phyloP scores from a whole-genome alignment of 2,113 vertebrate species.

The Pollachius pollachius region DNA sequence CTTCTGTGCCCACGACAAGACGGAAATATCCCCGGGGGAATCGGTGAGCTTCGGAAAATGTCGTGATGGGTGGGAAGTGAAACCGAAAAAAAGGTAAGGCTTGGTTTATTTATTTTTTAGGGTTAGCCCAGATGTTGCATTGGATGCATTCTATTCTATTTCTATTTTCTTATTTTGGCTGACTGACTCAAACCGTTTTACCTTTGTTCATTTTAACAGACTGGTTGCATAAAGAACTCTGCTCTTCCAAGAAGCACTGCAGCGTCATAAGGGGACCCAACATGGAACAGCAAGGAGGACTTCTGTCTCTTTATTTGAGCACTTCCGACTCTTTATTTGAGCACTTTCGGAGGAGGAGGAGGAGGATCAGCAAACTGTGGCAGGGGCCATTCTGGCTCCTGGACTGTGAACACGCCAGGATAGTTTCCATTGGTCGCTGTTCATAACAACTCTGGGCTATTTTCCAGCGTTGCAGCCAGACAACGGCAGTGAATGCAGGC shows the following conservation, averaged over 20 bases:
- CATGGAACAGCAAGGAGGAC: conserved; percentile 31
- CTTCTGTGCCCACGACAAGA: conserved; percentile 83
- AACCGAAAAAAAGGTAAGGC: conserved; percentile 73
- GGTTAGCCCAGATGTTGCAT: too few relatives aligned
- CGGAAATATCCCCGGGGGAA: conserved; percentile 80
- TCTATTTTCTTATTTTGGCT: too few relatives aligned
- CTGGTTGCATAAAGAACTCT: conserved; percentile 54
- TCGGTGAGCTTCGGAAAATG: conserved; percentile 87
- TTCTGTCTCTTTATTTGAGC: conserved; percentile 49
- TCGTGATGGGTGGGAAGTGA: conserved; percentile 82
- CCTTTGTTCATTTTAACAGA: conserved; percentile 40
- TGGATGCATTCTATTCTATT: too few relatives aligned
- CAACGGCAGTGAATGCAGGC: conserved; percentile 4
- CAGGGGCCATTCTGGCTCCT: conserved; percentile 8
- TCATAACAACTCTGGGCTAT: conserved; percentile 4
- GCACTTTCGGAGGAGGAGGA: conserved; percentile 53
- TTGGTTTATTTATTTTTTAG: not conserved
- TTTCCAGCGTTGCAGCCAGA: not conserved
- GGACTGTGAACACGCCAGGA: conserved; percentile 21
- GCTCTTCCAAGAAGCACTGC: conserved; percentile 39
- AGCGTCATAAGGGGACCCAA: conserved; percentile 47
- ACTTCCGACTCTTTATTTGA: conserved; percentile 56
- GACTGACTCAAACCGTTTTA: not conserved
- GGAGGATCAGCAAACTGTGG: conserved; percentile 27
- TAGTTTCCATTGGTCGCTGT: conserved; percentile 23